Evolutionary conservation across 30 jellyfish, hydroid and myxozoan species (phyloP), one percentile per base, ranked within the genome.

Genomic region (Rhopilema esculentum): DNA sequence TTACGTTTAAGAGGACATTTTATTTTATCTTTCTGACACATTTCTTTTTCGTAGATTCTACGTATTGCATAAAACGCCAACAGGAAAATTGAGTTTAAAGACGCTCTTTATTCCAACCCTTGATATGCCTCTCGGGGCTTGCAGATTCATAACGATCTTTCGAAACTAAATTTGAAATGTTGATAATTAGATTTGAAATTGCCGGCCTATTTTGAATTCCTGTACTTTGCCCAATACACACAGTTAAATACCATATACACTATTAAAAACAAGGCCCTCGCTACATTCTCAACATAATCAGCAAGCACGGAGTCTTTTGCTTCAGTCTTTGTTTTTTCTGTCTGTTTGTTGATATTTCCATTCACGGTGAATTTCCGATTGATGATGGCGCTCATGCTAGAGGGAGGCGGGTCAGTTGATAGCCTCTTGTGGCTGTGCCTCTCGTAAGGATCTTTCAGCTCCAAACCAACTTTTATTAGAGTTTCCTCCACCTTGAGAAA

Each of bases 231-330:
- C 99, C 99, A 95, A 69, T 95, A 95, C 16, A 74, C 80, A n/a
- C 96, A 83, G 62, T 95, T 95, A 79, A 95, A 95, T 12, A 91
- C 87, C 53, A 82, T 67, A 51, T 77, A 95, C 19, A 77, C 92
- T 33, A 95, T 72, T 15, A 97, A 97, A 61, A 95, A 95, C 27
- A 95, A 70, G 16, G 91, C 93, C 28, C 99, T 70, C 12, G 99
- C 96, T 63, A 91, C 66, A 63, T 83, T 76, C 53, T 95, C 99
- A 51, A 95, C 95, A 66, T 82, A 67, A 65, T 89, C 97, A 1
- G 97, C 97, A 63, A 94, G 27, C 17, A 65, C 71, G 6, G 88
- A 29, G 8, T 94, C 96, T 23, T 85, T 73, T 1, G 19, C 22
- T 27, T n/a, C 75, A n/a, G 40, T 51, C 18, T 72, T 67, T 4